These are phyloP conservation scores for Yoshiicerus persimilis DNA, from an alignment of 1,140 invertebrate species.

Conservation along the genomic window DNA sequence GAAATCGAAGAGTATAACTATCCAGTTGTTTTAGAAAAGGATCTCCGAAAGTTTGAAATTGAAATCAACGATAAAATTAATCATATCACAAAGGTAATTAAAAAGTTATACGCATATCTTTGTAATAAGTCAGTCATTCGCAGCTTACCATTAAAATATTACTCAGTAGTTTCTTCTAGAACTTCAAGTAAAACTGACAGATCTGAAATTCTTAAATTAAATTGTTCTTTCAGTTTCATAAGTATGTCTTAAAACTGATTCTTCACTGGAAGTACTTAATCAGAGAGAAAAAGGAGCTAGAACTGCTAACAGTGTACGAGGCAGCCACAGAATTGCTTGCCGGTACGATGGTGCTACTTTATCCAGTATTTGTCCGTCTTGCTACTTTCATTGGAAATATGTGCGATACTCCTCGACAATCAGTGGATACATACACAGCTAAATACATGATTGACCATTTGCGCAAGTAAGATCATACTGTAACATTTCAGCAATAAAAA, in stretches of 20 bases:
- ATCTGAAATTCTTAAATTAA: no score
- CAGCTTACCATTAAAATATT: no score
- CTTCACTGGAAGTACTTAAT: constrained; percentile 10
- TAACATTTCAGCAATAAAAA: no score
- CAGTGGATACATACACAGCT: not conserved
- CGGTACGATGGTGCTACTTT: constrained; percentile 1
- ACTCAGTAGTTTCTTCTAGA: no score
- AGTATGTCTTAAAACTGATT: constrained; percentile 27
- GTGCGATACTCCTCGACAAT: not conserved
- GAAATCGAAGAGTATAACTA: constrained; percentile 34
- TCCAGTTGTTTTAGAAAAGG: not conserved
- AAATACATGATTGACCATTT: not conserved
- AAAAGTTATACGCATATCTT: not conserved
- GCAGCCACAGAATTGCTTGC: constrained; percentile 21
- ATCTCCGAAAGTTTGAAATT: constrained; percentile 2
- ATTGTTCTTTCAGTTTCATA: constrained; percentile 24
- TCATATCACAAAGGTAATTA: constrained; percentile 13
- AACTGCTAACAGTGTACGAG: not conserved
- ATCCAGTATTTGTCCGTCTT: constrained; percentile 26
- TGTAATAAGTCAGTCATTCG: no score
- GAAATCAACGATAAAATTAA: not conserved
- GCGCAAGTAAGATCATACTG: not conserved
- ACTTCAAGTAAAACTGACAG: no score
- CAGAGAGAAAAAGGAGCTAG: not conserved
- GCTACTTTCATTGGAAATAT: not conserved